A percentile compares a stretch with the other conserved stretches of the same genome.
phyloP scores from a whole-genome alignment of 2,888 invertebrate species.

The Tachina grossa region DNA sequence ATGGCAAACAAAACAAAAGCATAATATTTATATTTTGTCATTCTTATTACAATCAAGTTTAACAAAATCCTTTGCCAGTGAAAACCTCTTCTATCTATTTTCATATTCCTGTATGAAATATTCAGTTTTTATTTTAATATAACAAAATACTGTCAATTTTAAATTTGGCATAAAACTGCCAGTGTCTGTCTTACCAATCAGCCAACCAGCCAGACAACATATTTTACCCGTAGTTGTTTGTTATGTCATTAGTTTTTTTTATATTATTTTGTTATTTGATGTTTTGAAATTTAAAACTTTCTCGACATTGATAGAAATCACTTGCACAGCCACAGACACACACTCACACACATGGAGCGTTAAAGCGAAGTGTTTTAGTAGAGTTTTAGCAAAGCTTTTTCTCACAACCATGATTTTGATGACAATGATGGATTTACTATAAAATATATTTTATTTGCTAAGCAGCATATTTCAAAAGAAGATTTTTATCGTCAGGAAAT shows the following conservation, averaged over 20 bases:
- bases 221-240: slow-evolving; percentile 28
- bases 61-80: slow-evolving; percentile 39
- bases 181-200: slow-evolving; percentile 30
- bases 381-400: slow-evolving; percentile 55
- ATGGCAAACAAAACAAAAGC: slow-evolving; percentile 1
- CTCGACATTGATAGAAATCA: slow-evolving; percentile 63
- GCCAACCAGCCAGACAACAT: slow-evolving; percentile 5
- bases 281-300: slow-evolving; percentile 67
- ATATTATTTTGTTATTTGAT: slow-evolving; percentile 53
- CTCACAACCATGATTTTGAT: slow-evolving; percentile 54
- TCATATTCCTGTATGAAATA: not conserved
- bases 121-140: slow-evolving; percentile 15
- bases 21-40: not conserved
- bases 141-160: slow-evolving; percentile 61
- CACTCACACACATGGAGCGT: not conserved
- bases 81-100: slow-evolving; percentile 25
- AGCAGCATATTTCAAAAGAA: slow-evolving; percentile 9
- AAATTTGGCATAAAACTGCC: slow-evolving; percentile 49
- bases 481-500: slow-evolving; percentile 22
- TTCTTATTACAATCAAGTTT: slow-evolving; percentile 36
- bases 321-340: not conserved
- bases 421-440: slow-evolving; percentile 65
- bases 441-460: slow-evolving; percentile 18
- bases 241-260: slow-evolving; percentile 45
- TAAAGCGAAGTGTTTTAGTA: slow-evolving; percentile 36